phyloP scores from a whole-genome alignment of 2,888 invertebrate genomes.

The Steinernema hermaphroditum region DNA sequence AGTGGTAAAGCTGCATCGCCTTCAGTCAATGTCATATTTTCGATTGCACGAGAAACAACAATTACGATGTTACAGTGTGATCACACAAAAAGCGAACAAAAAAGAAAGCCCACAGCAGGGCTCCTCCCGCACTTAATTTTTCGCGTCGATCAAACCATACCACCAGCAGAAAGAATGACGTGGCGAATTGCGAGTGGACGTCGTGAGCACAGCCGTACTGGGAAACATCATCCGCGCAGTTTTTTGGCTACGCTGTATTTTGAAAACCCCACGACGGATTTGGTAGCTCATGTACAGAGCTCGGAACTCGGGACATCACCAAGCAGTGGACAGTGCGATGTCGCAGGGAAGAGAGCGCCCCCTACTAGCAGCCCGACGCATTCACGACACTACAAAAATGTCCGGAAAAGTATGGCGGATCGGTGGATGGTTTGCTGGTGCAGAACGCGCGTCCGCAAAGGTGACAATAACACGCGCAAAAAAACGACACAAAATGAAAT shows the following conservation, averaged over 20 bases:
- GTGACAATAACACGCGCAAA: not conserved
- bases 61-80: too few relatives aligned
- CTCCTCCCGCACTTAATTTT: not conserved
- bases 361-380: too few relatives aligned
- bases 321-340: not conserved
- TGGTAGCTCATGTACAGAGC: too few relatives aligned
- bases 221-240: too few relatives aligned
- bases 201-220: too few relatives aligned
- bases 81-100: not conserved
- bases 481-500: not conserved
- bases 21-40: too few relatives aligned
- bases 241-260: too few relatives aligned
- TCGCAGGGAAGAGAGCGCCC: too few relatives aligned
- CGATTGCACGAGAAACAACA: too few relatives aligned
- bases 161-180: constrained; percentile 23
- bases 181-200: constrained; percentile 25
- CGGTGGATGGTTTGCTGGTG: not conserved
- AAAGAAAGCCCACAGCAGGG: not conserved
- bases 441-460: not conserved
- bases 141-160: not conserved
- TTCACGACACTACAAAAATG: too few relatives aligned
- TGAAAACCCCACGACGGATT: too few relatives aligned
- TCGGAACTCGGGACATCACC: not conserved
- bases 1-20: not conserved
- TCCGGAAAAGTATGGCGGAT: not conserved